Evolutionary conservation across 1,140 invertebrate genomes (phyloP), one percentile per base, ranked within the genome.

Genomic region (Oryctes rhinoceros): DNA sequence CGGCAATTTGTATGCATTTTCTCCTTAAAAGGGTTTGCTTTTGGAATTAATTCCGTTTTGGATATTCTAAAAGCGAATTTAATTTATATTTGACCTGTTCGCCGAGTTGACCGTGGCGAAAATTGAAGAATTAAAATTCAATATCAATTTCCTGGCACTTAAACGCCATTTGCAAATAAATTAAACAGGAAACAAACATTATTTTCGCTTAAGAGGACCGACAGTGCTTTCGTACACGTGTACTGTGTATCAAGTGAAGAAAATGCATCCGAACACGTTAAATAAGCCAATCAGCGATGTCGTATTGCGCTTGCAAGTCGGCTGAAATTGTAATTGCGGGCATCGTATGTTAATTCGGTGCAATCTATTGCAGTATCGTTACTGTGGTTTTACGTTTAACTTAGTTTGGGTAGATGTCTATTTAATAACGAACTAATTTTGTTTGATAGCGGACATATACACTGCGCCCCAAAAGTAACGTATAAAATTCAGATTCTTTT

Each of bases 171-270:
- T 59, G 53, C 53, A 59, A 59, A 59, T 59, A 59, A 59, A 59
- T 59, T 59, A 59, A 59, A 59, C 53, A 59, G 53, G 53, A 59
- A 59, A 59, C n/a, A 59, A 59, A 59, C 15, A 18, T 59, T 59
- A 59, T 59, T 59, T 59, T 59, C 53, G n/a, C 15, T 59, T 59
- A 59, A 59, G 53, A 59, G 53, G 53, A 59, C 53, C 53, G 53
- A 59, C 53, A 59, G 53, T 15, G 53, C 15, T 59, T 59, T 59
- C 53, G 15, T 59, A 59, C 53, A 59, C 53, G 53, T 59, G 53
- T 18, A 59, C 53, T 59, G 53, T 59, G 53, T 59, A 59, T 59
- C 53, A 59, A 59, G 18, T 59, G 53, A 59, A 59, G n/a, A 59
- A 59, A 59, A 59, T 59, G 53, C 53, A 59, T 59, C 18, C 49